Base-by-base conservation (phyloP, 1,140 invertebrate species). In the Drosophila persimilis region DNA sequence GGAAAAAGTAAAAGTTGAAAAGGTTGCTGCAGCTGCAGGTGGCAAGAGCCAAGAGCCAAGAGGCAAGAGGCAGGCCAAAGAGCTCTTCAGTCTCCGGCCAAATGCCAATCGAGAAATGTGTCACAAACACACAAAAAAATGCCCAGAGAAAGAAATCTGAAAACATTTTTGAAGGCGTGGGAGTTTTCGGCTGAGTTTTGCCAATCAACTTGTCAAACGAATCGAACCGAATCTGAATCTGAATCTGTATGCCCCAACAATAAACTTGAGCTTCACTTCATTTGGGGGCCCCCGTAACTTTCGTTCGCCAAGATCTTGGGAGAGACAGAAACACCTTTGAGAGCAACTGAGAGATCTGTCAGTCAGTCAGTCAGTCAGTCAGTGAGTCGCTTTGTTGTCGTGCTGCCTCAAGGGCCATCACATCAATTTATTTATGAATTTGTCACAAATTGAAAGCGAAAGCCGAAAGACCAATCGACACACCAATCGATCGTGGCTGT, bases 1-100 rank as follows among this genome's bases (percentile, higher is more conserved):
- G 51, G 55, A 57, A 74, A 74, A 72, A 75, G 72, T 75, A 75
- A 75, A 75, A 75, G 72, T 75, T 75, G 35, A 67, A 75, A 60
- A 75, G 51, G 72, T 60, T 75, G 71, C 55, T 75, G 71, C 55
- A 52, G 62, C 71, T 67, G 69, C 69, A 73, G 59, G 53, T 73
- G 45, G 45, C 44, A 56, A 45, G 57, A 6, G 15, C 26, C 45
- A 4, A 31, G 9, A 57, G 24, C n/a, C 43, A 31, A 20, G 20
- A 20, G 20, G 1, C 20, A 20, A 20, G 24, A 31, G 15, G 3
- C 24, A 26, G 24, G 5, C 24, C 24, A 26, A 45, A 58, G 24
- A 58, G 57, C 35, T 59, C 60, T 31, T 26, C 20, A 35, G 22
- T 22, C 35, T 39, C 15, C 11, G 13, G 35, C 35, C 35, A 44